Evolutionary conservation across 2,113 vertebrate genomes (phyloP), one percentile per base, ranked within the genome.

Genomic region (Gavialis gangeticus): DNA sequence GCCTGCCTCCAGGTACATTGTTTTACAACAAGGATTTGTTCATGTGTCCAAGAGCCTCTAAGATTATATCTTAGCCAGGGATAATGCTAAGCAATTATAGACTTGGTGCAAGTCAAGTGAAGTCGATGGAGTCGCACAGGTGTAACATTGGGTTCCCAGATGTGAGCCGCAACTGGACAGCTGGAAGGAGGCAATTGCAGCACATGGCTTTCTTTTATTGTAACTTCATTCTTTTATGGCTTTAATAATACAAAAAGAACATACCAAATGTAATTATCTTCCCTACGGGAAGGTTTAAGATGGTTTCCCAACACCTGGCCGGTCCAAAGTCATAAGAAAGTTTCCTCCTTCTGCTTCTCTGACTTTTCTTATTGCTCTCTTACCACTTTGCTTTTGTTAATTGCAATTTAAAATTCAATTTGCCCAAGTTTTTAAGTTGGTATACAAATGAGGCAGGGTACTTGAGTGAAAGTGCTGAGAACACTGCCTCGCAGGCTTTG

Each of bases 41-140:
- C 46, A 2, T 27, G 9, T 2, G 5, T 66, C 37, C 15, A 13
- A 34, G 5, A 15, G 0, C 59, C 64, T n/a, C 78, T 54, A 66
- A 46, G 28, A 25, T 81, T 60, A 6, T 86, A 30, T 54, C 25
- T 62, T 77, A 34, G 58, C 55, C 55, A 24, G 19, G 77, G 13
- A 28, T 16, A 16, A 25, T 2, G 28, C 75, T 22, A 85, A 55
- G 59, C 22, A 60, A 0, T 34, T 56, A 37, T 0, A 2, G 63
- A 12, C 59, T 59, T 62, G 69, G 17, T 58, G 64, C 25, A 0
- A 63, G 24, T 19, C 12, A 1, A 9, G 0, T 37, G 22, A 4
- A 0, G 0, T 16, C 12, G 66, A 58, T 57, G 24, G 71, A 76
- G 22, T n/a, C 27, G 69, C 63, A 10, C 76, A 57, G 62, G 87